Percentiles rank a stretch among this genome's conserved stretches.
Evolutionary conservation across 92 coral and sea anemone species (phyloP).

Genomic region (Muricea muricata): DNA sequence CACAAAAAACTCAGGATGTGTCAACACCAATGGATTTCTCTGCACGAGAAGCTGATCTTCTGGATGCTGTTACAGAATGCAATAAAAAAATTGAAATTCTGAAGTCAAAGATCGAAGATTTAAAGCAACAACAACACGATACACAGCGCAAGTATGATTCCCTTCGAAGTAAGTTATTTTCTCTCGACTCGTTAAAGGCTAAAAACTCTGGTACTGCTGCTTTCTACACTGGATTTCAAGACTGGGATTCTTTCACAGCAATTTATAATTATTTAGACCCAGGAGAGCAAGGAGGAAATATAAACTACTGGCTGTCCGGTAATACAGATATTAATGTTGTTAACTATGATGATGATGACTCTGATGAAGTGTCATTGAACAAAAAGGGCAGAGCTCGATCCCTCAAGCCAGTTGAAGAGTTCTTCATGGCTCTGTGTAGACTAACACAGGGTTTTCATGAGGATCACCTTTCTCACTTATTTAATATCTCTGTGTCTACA

Average conservation of each 20-base stretch:
- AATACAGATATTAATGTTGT: background rate
- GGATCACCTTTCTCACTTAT: slow-evolving; percentile 60
- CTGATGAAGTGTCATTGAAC: no score
- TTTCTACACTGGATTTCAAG: slow-evolving; percentile 46
- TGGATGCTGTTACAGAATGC: no score
- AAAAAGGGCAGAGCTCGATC: slow-evolving; percentile 51
- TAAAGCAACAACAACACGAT: no score
- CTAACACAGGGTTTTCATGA: slow-evolving; percentile 66
- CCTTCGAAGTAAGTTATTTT: slow-evolving; percentile 25
- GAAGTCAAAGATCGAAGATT: no score
- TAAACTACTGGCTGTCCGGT: background rate
- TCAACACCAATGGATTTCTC: no score
- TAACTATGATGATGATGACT: no score
- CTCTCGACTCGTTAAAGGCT: slow-evolving; percentile 1
- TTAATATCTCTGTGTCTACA: slow-evolving; percentile 58
- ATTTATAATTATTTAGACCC: slow-evolving; percentile 37
- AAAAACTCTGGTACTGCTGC: slow-evolving; percentile 33
- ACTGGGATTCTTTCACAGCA: slow-evolving; percentile 43
- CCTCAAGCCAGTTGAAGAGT: slow-evolving; percentile 51
- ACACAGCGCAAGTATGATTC: slow-evolving; percentile 1
- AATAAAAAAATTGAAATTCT: no score
- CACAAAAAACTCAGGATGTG: no score
- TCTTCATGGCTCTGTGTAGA: slow-evolving; percentile 67
- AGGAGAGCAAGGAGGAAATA: slow-evolving; percentile 18
- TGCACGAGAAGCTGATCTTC: no score